These are phyloP conservation scores for Neotoma lepida DNA, from an alignment of 2,113 vertebrate genomes.

Conservation along the genomic window DNA sequence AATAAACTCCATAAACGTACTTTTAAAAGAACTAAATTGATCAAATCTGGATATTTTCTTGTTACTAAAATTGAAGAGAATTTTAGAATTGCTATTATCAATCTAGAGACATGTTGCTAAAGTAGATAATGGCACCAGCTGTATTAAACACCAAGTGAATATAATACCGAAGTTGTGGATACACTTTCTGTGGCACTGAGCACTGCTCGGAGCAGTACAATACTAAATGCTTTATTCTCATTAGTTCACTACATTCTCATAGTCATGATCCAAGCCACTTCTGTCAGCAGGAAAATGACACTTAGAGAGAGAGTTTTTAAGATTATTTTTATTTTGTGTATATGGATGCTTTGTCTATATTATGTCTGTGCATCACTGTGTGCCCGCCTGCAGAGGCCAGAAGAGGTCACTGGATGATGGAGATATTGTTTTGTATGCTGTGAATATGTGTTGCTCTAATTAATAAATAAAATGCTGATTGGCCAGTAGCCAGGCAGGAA, in stretches of 20 bases:
- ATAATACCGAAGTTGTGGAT: not conserved
- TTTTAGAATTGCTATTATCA: constrained; percentile 2
- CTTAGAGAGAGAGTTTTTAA: not conserved
- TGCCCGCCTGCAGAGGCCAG: not conserved
- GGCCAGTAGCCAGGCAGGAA: no score
- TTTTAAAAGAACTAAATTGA: constrained; percentile 40
- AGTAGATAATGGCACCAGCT: not conserved
- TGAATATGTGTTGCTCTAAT: no score
- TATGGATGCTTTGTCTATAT: not conserved
- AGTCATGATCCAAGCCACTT: not conserved
- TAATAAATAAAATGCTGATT: no score
- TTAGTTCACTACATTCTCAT: not conserved
- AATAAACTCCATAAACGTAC: not conserved
- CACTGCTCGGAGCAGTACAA: not conserved
- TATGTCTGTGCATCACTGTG: not conserved
- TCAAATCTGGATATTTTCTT: not conserved
- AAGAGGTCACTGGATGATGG: not conserved
- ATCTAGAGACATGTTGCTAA: not conserved
- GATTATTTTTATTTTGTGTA: not conserved
- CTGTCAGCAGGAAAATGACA: not conserved
- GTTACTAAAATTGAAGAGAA: constrained; percentile 61
- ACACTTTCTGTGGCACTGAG: not conserved
- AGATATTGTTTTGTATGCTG: no score
- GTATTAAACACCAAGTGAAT: constrained; percentile 20
- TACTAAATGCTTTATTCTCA: not conserved